Conservation (phyloP, 2,888 invertebrate genomes). For the Cylindroiulus punctatus region DNA sequence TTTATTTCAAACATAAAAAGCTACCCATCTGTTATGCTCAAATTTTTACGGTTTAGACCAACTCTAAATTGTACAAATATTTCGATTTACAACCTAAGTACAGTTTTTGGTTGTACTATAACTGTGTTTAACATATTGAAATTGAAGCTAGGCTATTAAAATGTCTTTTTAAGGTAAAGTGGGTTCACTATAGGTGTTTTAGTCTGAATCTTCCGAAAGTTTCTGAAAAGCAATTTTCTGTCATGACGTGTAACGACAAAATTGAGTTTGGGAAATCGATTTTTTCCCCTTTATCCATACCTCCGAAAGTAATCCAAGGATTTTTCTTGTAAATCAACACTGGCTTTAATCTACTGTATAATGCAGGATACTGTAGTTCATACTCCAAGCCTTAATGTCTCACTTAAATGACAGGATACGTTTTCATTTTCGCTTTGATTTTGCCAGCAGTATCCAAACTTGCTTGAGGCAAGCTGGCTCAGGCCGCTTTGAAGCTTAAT, state of each 20-base stretch:
- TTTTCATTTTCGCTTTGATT: background rate
- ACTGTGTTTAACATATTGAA: background rate
- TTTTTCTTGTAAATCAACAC: conserved; percentile 26
- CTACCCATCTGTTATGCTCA: too few species aligned
- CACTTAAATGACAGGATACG: background rate
- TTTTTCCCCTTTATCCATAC: background rate
- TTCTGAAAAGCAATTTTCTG: background rate
- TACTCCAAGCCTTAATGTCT: background rate
- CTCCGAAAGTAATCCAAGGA: background rate
- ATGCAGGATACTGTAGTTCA: background rate
- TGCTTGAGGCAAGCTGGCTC: background rate
- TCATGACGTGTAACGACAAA: background rate
- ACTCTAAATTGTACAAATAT: too few species aligned
- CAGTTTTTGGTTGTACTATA: too few species aligned
- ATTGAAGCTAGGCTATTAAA: background rate
- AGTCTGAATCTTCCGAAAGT: background rate
- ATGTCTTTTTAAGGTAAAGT: background rate
- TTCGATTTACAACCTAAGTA: too few species aligned
- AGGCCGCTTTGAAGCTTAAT: background rate
- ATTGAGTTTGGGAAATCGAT: background rate
- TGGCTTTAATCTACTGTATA: background rate
- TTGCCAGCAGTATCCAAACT: background rate
- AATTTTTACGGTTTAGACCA: too few species aligned
- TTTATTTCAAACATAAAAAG: too few species aligned
- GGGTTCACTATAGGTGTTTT: background rate